Evolutionary conservation across 2,113 vertebrate genomes (phyloP), one percentile per base, ranked within the genome.

Genomic region (Rynchops niger): DNA sequence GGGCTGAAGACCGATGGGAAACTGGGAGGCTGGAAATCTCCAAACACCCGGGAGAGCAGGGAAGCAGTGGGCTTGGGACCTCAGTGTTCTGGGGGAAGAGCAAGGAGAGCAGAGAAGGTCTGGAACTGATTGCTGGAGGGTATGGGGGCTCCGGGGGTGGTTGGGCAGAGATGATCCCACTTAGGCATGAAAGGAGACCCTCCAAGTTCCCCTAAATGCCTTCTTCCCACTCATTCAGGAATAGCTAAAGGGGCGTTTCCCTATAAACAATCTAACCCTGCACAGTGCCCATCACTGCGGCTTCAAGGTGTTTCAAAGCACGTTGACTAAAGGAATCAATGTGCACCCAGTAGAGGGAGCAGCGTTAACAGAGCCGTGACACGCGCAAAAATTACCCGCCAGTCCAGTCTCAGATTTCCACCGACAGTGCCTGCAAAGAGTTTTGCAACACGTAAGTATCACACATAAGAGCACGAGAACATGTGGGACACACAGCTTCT

Each of bases 361-460:
- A 27, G n/a, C 0, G 0, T 47, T 67, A 79, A 73, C 40, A 11
- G 22, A 49, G 34, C 25, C 19, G 12, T n/a, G 49, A 50, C 1
- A 0, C 11, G 15, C 30, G 29, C 15, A 21, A 3, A 47, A 32
- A 3, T 45, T 36, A 58, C 50, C 42, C 32, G 30, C 22, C 0
- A 1, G 11, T 4, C 9, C 8, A 30, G 16, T 27, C 27, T 61
- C 20, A 4, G 34, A 9, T 74, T 74, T 69, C 42, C 3, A 0
- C 17, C 73, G 47, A 9, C 29, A 52, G 36, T 9, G 5, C 14
- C 53, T 74, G 47, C 26, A 52, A 72, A 47, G 9, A 23, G 8
- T 26, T 50, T 50, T 62, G 26, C 0, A 0, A 21, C 38, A 23
- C 0, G 0, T 9, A 40, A 76, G 25, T 0, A 18, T 45, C 18